Percentiles rank a stretch among this genome's conserved stretches.
These are phyloP conservation scores for Eudasyphora cyanicolor DNA, from an alignment of 2,888 invertebrate genomes.

Conservation along the genomic window DNA sequence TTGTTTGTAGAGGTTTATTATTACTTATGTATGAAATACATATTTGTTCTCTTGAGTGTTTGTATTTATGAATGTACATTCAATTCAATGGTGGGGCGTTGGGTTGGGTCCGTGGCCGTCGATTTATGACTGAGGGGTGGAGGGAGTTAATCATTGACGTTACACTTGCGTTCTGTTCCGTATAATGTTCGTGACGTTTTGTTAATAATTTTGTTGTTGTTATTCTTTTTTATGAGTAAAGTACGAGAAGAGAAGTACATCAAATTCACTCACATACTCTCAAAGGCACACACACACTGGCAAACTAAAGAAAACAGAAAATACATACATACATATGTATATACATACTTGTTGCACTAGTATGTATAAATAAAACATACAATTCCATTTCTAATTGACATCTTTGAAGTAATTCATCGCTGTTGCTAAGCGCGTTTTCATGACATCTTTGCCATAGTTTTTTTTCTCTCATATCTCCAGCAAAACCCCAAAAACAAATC, in stretches of 20 bases:
- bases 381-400: not conserved
- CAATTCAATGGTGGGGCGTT: not conserved
- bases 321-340: no score
- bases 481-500: not conserved
- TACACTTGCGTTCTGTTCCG: conserved; percentile 10
- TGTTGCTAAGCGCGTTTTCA: conserved; percentile 16
- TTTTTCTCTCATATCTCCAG: conserved; percentile 18
- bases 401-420: not conserved
- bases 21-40: conserved; percentile 12
- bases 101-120: no score
- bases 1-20: not conserved
- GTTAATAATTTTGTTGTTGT: conserved; percentile 31
- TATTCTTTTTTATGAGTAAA: not conserved
- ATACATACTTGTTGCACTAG: not conserved
- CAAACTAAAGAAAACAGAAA: no score
- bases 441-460: not conserved
- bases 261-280: not conserved
- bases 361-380: not conserved
- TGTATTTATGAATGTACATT: not conserved
- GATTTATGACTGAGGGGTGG: no score
- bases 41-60: conserved; percentile 13
- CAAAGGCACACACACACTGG: not conserved
- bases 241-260: not conserved
- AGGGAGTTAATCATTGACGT: conserved; percentile 30
- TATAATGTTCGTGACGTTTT: conserved; percentile 46